These are phyloP conservation scores for Tupiocoris notatus DNA, from an alignment of 2,888 invertebrate species.

Conservation along the genomic window DNA sequence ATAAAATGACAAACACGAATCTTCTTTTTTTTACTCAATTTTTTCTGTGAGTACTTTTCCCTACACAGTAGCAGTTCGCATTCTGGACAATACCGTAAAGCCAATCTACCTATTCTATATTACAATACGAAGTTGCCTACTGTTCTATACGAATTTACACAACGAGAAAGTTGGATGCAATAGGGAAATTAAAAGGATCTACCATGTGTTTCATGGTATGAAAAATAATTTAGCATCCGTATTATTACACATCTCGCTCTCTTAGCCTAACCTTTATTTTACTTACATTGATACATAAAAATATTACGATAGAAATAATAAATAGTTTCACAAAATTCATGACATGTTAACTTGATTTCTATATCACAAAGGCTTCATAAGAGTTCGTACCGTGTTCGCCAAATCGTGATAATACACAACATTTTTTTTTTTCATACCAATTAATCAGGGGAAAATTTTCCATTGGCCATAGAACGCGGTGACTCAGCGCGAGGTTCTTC, in stretches of 20 bases:
- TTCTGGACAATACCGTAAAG: neutral
- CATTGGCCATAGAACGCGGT: constrained; percentile 1
- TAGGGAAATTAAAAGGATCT: constrained; percentile 21
- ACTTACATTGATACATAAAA: constrained; percentile 42
- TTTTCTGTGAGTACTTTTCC: too few relatives aligned
- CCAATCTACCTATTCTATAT: neutral
- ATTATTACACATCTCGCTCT: constrained; percentile 22
- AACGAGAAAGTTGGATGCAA: constrained; percentile 11
- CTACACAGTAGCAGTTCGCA: too few relatives aligned
- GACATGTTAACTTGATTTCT: constrained; percentile 42
- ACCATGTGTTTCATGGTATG: constrained; percentile 16
- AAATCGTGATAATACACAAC: neutral
- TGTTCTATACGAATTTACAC: constrained; percentile 15
- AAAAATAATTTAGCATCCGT: constrained; percentile 27
- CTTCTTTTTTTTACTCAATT: too few relatives aligned
- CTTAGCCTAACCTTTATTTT: neutral
- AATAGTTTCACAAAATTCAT: constrained; percentile 46
- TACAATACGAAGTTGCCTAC: neutral
- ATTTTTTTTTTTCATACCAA: constrained; percentile 4
- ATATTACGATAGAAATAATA: constrained; percentile 46
- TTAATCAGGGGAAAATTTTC: neutral
- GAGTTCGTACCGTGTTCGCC: constrained; percentile 26
- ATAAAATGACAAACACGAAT: too few relatives aligned
- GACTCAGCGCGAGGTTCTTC: constrained; percentile 18
- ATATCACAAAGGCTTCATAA: constrained; percentile 46